Evolutionary conservation across 2,888 invertebrate species (phyloP).

Genomic region (Apamea sordens): DNA sequence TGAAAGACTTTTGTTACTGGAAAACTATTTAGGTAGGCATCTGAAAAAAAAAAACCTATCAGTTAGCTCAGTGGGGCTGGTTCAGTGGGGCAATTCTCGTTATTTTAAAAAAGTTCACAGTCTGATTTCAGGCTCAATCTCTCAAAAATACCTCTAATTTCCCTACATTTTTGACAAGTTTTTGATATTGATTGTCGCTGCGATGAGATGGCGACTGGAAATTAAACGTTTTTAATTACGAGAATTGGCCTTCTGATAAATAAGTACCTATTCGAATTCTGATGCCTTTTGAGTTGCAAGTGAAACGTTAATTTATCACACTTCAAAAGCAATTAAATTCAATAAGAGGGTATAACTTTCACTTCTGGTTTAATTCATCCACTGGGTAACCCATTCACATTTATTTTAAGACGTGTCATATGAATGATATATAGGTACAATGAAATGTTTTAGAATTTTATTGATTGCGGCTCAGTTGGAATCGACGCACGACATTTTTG

Average conservation of each 20-base stretch:
- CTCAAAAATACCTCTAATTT: too few relatives aligned
- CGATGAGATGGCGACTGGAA: too few relatives aligned
- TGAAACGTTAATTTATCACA: background rate
- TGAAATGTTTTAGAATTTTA: background rate
- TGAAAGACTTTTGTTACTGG: background rate
- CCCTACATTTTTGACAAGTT: too few relatives aligned
- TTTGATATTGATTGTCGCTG: too few relatives aligned
- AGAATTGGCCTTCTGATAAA: background rate
- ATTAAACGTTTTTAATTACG: too few relatives aligned
- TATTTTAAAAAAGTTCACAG: too few relatives aligned
- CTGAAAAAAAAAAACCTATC: background rate
- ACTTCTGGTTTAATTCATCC: background rate
- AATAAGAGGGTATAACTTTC: background rate
- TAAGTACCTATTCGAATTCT: background rate
- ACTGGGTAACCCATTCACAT: background rate
- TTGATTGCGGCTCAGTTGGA: background rate
- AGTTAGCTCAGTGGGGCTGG: background rate
- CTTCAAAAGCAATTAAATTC: background rate
- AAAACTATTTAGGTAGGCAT: background rate
- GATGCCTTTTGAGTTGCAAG: background rate
- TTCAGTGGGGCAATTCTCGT: too few relatives aligned
- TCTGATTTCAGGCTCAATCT: too few relatives aligned
- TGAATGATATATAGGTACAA: too few relatives aligned
- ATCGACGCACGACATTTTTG: background rate
- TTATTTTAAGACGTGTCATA: background rate